Conservation (phyloP, 2,888 invertebrate species). For the Volucella zonaria region DNA sequence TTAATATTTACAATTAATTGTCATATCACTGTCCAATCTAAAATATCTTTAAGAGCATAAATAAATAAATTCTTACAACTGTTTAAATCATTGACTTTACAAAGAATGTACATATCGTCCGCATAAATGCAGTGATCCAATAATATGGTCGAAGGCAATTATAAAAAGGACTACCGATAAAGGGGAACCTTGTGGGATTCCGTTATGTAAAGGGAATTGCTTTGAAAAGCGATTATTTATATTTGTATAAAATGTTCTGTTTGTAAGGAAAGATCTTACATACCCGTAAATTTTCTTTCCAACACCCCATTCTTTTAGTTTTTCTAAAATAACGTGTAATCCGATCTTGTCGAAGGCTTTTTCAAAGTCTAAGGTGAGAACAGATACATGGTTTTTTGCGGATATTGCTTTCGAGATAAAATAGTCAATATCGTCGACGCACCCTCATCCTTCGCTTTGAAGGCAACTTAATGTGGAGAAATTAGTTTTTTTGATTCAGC, state of each 20-base stretch:
- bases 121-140: too few relatives aligned
- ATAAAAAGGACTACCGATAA: too few relatives aligned
- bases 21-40: too few relatives aligned
- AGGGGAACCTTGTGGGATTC: too few relatives aligned
- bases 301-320: conserved; percentile 24
- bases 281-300: conserved; percentile 28
- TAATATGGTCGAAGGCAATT: too few relatives aligned
- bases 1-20: too few relatives aligned
- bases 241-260: conserved; percentile 16
- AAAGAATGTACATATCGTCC: too few relatives aligned
- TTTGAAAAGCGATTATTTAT: too few relatives aligned
- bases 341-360: conserved; percentile 53
- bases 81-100: too few relatives aligned
- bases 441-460: conserved; percentile 54
- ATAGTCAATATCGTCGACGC: conserved; percentile 51
- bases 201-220: too few relatives aligned
- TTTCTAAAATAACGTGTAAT: conserved; percentile 32
- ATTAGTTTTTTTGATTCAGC: conserved; percentile 28
- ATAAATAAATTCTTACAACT: too few relatives aligned
- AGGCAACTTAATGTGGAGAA: conserved; percentile 41
- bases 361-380: conserved; percentile 35
- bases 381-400: conserved; percentile 3
- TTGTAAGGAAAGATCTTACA: conserved; percentile 26
- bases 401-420: conserved; percentile 20
- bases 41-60: too few relatives aligned